Base-by-base conservation (phyloP, 2,113 vertebrate genomes). In the Chrysemys picta region DNA sequence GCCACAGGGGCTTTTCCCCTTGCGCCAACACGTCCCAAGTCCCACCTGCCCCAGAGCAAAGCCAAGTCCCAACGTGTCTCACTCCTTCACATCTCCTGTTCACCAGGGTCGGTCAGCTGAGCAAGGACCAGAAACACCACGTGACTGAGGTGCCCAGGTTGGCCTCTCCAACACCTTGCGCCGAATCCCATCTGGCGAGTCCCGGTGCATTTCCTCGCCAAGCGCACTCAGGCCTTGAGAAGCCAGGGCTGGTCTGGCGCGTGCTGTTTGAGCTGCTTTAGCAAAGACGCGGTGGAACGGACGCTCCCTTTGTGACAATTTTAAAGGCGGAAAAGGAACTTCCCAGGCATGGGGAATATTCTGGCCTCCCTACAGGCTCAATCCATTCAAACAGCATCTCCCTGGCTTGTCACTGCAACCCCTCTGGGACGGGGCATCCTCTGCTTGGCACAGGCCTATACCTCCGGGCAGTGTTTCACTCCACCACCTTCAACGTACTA, bases 41-140 rank as follows among this genome's bases (percentile, higher is more conserved):
- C 65, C 35, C 65, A 38, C 17, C n/a, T 21, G 17, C 19, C 65
- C 17, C 17, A 8, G 65, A 29, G 12, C 27, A 29, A 13, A 59
- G 27, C 57, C 12, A 57, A 57, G 56, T 9, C 56, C 7, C 57
- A 45, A 31, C 3, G 0, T 1, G 6, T 9, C 29, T 38, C 0
- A 0, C 13, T 7, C 1, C 22, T 79, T 38, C 27, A 62, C 13
- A 5, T 2, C 16, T 45, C 2, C 75, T 47, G 75, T 45, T 78
- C 16, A 27, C 45, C 27, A 78, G 42, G 75, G 42, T 6, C 13
- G 6, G 38, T 47, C 42, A 27, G 5, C 42, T 11, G 12, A 27
- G 38, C 22, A 78, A 47, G 22, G 42, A 45, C 24, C 75, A 45
- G 22, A 76, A 27, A 25, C 5, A 8, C 38, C 72, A 2, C 13